phyloP scores from a whole-genome alignment of 2,888 invertebrate species.

The Xanthostigma xanthostigma region DNA sequence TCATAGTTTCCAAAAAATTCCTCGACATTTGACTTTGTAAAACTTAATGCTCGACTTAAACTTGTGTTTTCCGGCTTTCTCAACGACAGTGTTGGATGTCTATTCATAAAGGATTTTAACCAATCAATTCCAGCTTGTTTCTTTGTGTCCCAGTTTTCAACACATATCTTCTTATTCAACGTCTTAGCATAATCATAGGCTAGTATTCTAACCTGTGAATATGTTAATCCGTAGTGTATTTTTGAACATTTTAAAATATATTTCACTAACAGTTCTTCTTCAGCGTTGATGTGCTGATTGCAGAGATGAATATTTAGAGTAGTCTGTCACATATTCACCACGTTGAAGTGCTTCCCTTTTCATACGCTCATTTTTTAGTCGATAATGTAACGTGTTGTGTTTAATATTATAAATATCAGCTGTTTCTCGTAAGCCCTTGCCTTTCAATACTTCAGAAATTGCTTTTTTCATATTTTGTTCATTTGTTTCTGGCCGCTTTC shows the following conservation, averaged over 20 bases:
- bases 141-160: background rate
- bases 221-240: constrained; percentile 13
- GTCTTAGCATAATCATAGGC: constrained; percentile 2
- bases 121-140: background rate
- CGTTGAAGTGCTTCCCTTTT: no score
- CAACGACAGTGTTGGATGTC: constrained; percentile 8
- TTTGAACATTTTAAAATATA: constrained; percentile 11
- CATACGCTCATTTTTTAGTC: no score
- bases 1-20: constrained; percentile 11
- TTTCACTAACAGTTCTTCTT: constrained; percentile 9
- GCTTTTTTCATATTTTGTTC: no score
- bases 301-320: constrained; percentile 3
- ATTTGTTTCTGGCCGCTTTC: no score
- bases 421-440: no score
- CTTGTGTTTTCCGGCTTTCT: constrained; percentile 13
- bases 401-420: no score
- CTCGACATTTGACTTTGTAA: constrained; percentile 11
- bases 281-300: constrained; percentile 7
- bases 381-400: no score
- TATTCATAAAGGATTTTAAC: background rate
- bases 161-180: background rate
- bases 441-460: no score
- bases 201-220: background rate
- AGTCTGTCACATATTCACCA: no score
- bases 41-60: constrained; percentile 11